Conservation (phyloP, 2,888 invertebrate genomes). For the Dusona sp. region DNA sequence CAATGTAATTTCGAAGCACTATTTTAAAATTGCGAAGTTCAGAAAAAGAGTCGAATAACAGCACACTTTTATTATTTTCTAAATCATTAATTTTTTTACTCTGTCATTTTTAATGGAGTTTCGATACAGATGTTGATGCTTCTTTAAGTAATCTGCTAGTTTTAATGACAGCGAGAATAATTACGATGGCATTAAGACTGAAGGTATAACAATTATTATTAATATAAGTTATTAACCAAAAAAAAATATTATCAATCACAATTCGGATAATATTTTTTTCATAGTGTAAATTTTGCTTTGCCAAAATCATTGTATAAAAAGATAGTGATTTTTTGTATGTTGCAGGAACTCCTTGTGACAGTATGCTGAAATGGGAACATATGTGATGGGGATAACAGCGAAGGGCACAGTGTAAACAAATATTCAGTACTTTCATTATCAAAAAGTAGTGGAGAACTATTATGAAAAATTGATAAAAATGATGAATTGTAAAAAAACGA, state of each 20-base stretch:
- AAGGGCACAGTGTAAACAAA: background rate
- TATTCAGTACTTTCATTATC: background rate
- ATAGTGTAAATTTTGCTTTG: background rate
- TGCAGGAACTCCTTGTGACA: background rate
- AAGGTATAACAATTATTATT: background rate
- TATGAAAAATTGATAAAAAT: background rate
- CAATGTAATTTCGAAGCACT: too few relatives aligned
- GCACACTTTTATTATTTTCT: too few relatives aligned
- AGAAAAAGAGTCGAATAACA: too few relatives aligned
- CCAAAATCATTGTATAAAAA: background rate
- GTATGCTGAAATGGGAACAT: background rate
- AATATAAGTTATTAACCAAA: background rate
- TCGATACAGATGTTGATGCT: too few relatives aligned
- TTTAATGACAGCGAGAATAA: background rate
- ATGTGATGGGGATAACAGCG: background rate
- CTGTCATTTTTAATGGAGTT: too few relatives aligned
- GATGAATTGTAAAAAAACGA: background rate
- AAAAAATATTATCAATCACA: background rate
- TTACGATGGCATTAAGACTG: background rate
- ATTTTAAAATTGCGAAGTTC: too few relatives aligned
- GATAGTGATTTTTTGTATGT: background rate
- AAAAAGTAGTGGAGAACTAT: background rate
- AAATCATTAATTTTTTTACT: too few relatives aligned
- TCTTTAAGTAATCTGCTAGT: background rate
- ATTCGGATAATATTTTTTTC: background rate